Conservation (phyloP, 2,113 vertebrate genomes). For the Ammodramus savannarum region DNA sequence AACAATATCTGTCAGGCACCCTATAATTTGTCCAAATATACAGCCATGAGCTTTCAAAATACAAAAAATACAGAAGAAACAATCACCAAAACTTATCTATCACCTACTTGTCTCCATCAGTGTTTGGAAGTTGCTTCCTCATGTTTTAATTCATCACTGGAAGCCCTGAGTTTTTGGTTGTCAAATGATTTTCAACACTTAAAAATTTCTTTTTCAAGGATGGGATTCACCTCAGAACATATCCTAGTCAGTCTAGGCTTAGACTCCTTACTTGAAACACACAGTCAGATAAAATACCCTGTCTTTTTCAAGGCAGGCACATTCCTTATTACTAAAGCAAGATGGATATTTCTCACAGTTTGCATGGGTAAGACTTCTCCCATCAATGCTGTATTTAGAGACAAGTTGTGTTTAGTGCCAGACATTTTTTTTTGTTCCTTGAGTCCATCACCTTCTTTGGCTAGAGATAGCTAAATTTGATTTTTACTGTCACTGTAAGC, state of each 20-base stretch:
- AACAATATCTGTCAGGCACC: not conserved
- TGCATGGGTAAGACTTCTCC: not conserved
- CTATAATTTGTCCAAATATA: not conserved
- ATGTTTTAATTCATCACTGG: not conserved
- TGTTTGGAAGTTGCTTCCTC: not conserved
- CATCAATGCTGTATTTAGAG: not conserved
- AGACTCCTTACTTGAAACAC: not conserved
- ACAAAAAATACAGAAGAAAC: not conserved
- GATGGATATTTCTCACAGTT: not conserved
- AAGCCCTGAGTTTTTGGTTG: not conserved
- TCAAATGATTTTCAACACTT: not conserved
- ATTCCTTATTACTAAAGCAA: not conserved
- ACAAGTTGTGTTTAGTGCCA: not conserved
- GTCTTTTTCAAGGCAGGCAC: not conserved
- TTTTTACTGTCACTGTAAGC: not conserved
- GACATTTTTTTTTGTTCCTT: not conserved
- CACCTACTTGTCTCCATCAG: not conserved
- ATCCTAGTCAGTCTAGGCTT: not conserved
- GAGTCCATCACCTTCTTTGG: not conserved
- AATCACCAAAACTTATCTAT: not conserved
- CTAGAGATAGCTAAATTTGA: not conserved
- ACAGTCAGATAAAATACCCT: not conserved
- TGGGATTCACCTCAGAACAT: not conserved
- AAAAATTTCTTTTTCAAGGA: not conserved
- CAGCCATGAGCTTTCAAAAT: not conserved